Evolutionary conservation across 2,888 invertebrate genomes (phyloP), one percentile per base, ranked within the genome.

Genomic region (Lordiphosa andalusiaca): DNA sequence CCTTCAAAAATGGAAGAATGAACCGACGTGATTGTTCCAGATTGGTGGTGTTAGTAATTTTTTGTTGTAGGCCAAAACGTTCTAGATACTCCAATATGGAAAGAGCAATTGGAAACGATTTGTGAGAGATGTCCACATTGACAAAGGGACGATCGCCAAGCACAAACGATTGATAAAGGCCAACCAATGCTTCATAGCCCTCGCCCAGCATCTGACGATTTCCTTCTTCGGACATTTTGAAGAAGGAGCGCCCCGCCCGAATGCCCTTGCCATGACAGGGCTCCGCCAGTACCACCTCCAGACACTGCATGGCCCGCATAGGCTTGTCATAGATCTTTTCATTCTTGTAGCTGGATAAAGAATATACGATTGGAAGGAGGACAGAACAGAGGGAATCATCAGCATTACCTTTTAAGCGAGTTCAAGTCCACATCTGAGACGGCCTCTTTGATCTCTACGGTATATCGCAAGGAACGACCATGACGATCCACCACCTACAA

Each of bases 181-280:
- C 99, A 59, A 95, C 93, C 95, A 98, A 98, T 85, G 98, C 93
- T 88, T 98, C 96, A 78, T 96, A 91, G 0, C 98, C 97, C 46
- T 93, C 94, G 0, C 94, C 93, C 7, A 99, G 90, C 84, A 91
- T 91, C 0, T 6, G n/a, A 0, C 61, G 30, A 0, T 64, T 10
- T 0, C 36, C 30, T 1, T 55, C 13, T 0, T 40, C 12, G 0
- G 92, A 91, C 3, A 90, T 90, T 25, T 92, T 92, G 89, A 95
- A 98, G 86, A 94, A 96, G 10, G 96, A 96, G 7, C 96, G 92
- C 0, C 89, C 89, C 2, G 74, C 85, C 4, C 86, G 84, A 23
- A 85, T 60, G 9, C 83, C 73, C 25, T 67, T 73, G 23, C 66
- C 51, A 53, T 86, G 80, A 21, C 88, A 88, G 1, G 92, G 89